These are phyloP conservation scores for Drosophila nannoptera DNA, from an alignment of 1,140 invertebrate species.

Conservation along the genomic window DNA sequence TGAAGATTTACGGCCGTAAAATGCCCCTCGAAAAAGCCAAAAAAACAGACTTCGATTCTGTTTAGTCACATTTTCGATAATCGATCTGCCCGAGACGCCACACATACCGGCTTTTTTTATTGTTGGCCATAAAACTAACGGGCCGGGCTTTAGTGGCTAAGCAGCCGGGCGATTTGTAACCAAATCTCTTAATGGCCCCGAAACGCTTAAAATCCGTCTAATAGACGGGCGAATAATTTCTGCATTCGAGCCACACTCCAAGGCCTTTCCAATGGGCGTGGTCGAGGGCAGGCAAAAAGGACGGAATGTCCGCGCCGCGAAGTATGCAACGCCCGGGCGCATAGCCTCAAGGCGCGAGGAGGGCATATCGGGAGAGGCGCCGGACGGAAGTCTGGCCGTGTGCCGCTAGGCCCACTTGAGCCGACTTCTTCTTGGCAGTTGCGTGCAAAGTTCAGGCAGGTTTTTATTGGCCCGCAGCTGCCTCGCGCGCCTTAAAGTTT, in stretches of 20 bases:
- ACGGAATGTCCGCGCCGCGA: slow-evolving; percentile 34
- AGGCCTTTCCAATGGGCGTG: background rate
- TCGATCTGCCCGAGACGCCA: slow-evolving; percentile 52
- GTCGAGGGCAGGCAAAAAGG: background rate
- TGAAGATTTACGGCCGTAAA: slow-evolving; percentile 76
- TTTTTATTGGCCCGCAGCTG: slow-evolving; percentile 42
- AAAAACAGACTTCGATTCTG: slow-evolving; percentile 17
- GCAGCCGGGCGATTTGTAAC: slow-evolving; percentile 19
- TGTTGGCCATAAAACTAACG: slow-evolving; percentile 32
- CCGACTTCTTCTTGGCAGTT: slow-evolving; percentile 33
- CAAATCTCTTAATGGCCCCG: slow-evolving; percentile 33
- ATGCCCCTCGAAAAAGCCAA: slow-evolving; percentile 5
- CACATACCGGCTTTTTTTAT: slow-evolving; percentile 27
- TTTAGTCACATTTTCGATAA: slow-evolving; percentile 68
- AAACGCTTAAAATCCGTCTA: slow-evolving; percentile 16
- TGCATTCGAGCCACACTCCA: background rate
- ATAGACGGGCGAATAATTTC: slow-evolving; percentile 15
- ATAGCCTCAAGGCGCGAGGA: slow-evolving; percentile 47
- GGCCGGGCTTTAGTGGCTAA: slow-evolving; percentile 10
- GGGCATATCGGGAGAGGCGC: background rate
- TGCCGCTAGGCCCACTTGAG: slow-evolving; percentile 15
- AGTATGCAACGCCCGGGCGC: slow-evolving; percentile 49
- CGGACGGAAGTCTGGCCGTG: background rate
- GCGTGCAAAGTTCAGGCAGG: slow-evolving; percentile 32
- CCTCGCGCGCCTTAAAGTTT: slow-evolving; percentile 49